A percentile compares a stretch with the other conserved stretches of the same genome.
Evolutionary conservation across 2,888 invertebrate species (phyloP).

Genomic region (Thumatha senex): DNA sequence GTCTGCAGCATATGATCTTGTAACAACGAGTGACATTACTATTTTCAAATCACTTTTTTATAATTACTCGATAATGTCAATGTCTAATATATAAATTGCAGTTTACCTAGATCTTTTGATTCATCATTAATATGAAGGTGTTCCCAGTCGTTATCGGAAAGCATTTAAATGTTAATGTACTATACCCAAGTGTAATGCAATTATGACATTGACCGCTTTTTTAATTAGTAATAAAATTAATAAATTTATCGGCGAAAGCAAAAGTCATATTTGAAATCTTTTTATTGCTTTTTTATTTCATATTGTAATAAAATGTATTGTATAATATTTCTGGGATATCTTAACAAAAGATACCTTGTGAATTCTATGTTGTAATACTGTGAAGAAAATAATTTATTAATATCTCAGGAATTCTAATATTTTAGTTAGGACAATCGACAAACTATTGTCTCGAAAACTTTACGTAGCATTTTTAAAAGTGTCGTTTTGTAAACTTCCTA

Average conservation of each 20-base stretch:
- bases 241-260: not conserved
- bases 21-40: constrained; percentile 3
- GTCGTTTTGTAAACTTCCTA: constrained; percentile 3
- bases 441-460: not conserved
- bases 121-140: constrained; percentile 1
- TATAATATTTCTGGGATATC: not conserved
- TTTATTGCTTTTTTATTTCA: not conserved
- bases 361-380: not conserved
- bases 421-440: not conserved
- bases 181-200: not conserved
- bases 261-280: not conserved
- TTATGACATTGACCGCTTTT: not conserved
- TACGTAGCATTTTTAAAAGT: not conserved
- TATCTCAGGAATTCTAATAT: not conserved
- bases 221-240: too few species aligned
- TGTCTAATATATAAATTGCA: constrained; percentile 9
- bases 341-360: not conserved
- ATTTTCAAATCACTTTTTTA: constrained; percentile 8
- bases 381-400: not conserved
- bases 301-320: not conserved
- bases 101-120: constrained; percentile 7
- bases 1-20: constrained; percentile 17
- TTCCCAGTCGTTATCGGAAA: too few species aligned
- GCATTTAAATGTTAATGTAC: too few species aligned
- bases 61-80: constrained; percentile 27